Percentiles rank a stretch among this genome's conserved stretches.
These are phyloP conservation scores for Drosophila albomicans DNA, from an alignment of 1,140 invertebrate species.

Conservation along the genomic window DNA sequence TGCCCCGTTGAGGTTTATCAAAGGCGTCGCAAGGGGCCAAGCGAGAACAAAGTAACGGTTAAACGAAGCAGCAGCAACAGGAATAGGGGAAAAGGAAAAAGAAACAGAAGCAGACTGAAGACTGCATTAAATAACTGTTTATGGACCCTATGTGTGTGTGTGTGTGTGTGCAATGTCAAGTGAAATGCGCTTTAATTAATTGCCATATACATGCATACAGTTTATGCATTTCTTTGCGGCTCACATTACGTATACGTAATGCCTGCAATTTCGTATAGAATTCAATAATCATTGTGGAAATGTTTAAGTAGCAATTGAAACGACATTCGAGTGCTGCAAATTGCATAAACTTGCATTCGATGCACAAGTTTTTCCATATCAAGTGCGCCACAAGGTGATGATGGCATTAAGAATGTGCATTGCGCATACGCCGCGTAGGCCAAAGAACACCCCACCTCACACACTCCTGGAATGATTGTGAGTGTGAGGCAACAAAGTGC, in stretches of 20 bases:
- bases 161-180: not conserved
- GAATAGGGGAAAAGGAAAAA: not conserved
- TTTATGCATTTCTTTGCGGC: too few relatives aligned
- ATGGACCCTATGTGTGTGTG: not conserved
- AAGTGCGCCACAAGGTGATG: too few relatives aligned
- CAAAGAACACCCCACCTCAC: not conserved
- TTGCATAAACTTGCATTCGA: not conserved
- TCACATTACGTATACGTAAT: not conserved
- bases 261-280: not conserved
- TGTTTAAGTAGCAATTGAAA: conserved; percentile 8
- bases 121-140: conserved; percentile 1
- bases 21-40: not conserved
- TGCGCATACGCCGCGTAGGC: conserved; percentile 24
- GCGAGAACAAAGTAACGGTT: not conserved
- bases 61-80: not conserved
- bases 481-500: conserved; percentile 33
- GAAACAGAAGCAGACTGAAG: not conserved
- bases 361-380: too few relatives aligned
- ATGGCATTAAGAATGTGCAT: conserved; percentile 15
- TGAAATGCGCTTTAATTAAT: too few relatives aligned
- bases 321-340: conserved; percentile 7
- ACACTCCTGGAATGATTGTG: not conserved
- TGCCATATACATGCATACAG: too few relatives aligned
- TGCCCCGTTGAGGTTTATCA: conserved; percentile 9
- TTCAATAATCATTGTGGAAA: not conserved